phyloP scores from a whole-genome alignment of 2,888 invertebrate species.

The Hydraecia micacea region DNA sequence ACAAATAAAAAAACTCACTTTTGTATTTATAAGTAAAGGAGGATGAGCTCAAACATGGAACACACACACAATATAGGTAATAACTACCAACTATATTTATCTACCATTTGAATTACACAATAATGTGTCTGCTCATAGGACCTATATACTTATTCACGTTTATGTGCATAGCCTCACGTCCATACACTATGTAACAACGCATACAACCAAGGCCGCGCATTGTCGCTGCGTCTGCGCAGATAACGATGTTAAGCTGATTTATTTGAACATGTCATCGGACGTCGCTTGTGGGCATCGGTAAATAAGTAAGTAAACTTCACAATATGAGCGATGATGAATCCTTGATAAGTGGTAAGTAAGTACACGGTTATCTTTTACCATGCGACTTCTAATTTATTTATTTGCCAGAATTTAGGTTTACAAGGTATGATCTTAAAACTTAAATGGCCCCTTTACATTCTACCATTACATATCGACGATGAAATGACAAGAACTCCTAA shows the following conservation, averaged over 20 bases:
- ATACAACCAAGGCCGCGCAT: conserved; percentile 37
- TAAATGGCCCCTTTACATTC: too few relatives aligned
- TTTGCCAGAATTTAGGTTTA: too few relatives aligned
- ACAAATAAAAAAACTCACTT: not conserved
- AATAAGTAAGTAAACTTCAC: not conserved
- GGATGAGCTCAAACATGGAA: not conserved
- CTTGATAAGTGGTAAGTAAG: not conserved
- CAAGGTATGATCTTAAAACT: too few relatives aligned
- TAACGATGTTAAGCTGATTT: conserved; percentile 24
- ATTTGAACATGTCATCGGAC: conserved; percentile 11
- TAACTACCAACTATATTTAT: not conserved
- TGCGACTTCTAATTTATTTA: not conserved
- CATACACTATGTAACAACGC: conserved; percentile 13
- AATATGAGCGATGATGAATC: not conserved
- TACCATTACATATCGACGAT: too few relatives aligned
- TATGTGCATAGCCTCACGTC: conserved; percentile 42
- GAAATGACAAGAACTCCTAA: too few relatives aligned
- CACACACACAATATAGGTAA: not conserved
- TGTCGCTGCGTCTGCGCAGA: conserved; percentile 33
- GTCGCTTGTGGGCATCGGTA: not conserved
- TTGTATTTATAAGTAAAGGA: not conserved
- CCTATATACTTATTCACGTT: conserved; percentile 1
- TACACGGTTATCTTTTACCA: not conserved
- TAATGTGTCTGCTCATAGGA: not conserved
- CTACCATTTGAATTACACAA: not conserved